Conservation (phyloP, 2,113 vertebrate species). For the Sturnus vulgaris region DNA sequence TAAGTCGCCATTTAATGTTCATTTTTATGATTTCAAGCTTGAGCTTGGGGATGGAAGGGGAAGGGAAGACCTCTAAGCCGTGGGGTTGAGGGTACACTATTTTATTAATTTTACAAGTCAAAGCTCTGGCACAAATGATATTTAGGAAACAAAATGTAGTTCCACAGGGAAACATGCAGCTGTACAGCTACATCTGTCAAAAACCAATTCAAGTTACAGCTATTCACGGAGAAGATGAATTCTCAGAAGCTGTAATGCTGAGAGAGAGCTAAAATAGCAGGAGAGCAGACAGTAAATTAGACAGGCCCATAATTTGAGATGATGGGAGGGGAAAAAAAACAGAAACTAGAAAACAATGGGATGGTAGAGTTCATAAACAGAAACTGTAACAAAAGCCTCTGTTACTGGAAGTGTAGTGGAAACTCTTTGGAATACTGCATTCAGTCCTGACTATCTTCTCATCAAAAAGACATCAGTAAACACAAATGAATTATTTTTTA, state of each 20-base stretch:
- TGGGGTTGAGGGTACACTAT: not conserved
- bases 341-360: constrained; percentile 12
- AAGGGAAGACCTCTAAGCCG: not conserved
- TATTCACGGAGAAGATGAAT: not conserved
- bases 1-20: not conserved
- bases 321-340: not conserved
- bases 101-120: not conserved
- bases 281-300: not conserved
- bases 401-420: not conserved
- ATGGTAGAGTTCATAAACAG: not conserved
- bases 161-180: not conserved
- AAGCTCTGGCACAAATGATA: not conserved
- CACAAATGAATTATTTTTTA: not conserved
- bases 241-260: not conserved
- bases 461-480: not conserved
- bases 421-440: not conserved
- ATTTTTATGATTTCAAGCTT: not conserved
- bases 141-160: not conserved
- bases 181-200: not conserved
- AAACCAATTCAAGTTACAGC: not conserved
- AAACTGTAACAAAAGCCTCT: not conserved
- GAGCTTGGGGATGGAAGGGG: not conserved
- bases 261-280: not conserved
- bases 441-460: not conserved
- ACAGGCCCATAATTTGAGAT: not conserved